Evolutionary conservation across 2,113 vertebrate genomes (phyloP).

Genomic region (Hemibagrus wyckioides): DNA sequence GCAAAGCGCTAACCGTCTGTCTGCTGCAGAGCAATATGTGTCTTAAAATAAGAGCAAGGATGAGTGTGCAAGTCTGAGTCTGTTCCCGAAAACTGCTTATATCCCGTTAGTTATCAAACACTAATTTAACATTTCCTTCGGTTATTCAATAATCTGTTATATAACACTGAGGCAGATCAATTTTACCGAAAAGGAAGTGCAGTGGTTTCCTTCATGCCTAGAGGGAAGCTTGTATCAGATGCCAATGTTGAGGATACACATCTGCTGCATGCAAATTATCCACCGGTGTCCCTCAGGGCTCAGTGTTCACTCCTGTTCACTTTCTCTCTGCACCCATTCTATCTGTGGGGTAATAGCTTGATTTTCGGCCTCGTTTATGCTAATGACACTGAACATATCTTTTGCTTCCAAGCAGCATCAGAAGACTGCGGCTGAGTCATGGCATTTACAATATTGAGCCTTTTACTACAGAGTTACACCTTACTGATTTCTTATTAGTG

Average conservation of each 20-base stretch:
- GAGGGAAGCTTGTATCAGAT: not conserved
- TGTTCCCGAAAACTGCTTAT: not conserved
- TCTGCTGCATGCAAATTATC: not conserved
- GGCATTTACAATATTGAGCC: not conserved
- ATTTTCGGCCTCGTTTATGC: not conserved
- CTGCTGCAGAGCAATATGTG: not conserved
- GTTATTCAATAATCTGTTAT: conserved; percentile 24
- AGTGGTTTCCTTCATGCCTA: not conserved
- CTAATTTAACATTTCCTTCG: not conserved
- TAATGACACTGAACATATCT: not conserved
- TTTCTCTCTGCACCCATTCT: not conserved
- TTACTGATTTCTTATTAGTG: not conserved
- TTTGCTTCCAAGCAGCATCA: not conserved
- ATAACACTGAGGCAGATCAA: not conserved
- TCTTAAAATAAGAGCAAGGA: conserved; percentile 9
- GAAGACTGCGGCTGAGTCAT: not conserved
- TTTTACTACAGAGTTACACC: not conserved
- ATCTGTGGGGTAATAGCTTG: not conserved
- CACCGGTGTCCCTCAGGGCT: conserved; percentile 7
- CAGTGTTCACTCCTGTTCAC: not conserved
- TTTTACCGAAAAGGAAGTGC: conserved; percentile 1
- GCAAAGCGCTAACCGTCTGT: conserved; percentile 24
- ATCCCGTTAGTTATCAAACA: conserved; percentile 5
- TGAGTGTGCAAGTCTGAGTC: conserved; percentile 12
- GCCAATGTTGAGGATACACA: not conserved